Evolutionary conservation across 2,888 invertebrate genomes (phyloP).

Genomic region (Cephus sareptanus): DNA sequence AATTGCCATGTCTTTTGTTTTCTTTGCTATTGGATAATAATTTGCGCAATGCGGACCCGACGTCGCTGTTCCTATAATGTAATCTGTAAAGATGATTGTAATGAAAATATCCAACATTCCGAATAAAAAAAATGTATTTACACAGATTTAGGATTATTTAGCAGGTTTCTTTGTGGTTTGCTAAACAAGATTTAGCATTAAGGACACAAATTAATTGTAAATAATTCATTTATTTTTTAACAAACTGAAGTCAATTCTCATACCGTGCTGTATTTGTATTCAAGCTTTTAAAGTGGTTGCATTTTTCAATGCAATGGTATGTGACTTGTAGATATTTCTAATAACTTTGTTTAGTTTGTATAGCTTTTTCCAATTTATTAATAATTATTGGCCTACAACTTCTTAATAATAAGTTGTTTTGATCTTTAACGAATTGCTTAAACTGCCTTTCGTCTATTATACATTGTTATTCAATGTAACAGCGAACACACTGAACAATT

Average conservation of each 20-base stretch:
- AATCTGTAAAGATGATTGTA: slow-evolving; percentile 35
- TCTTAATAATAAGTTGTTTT: neutral
- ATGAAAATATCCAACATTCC: slow-evolving; percentile 37
- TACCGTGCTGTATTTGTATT: neutral
- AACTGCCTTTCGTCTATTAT: neutral
- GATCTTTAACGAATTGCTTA: neutral
- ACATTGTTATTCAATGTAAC: neutral
- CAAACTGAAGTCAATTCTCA: neutral
- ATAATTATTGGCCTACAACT: neutral
- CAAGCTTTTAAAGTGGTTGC: neutral
- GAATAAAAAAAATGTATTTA: slow-evolving; percentile 42
- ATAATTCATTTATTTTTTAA: neutral
- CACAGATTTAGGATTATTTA: slow-evolving; percentile 14
- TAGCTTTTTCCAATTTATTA: neutral
- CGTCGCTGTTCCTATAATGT: slow-evolving; percentile 41
- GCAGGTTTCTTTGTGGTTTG: neutral
- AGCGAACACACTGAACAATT: neutral
- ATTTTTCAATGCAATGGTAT: neutral
- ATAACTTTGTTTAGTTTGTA: neutral
- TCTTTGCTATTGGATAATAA: slow-evolving; percentile 5
- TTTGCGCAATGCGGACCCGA: slow-evolving; percentile 22
- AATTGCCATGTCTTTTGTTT: neutral
- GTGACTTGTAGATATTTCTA: neutral
- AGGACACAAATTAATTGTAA: neutral
- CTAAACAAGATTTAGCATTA: neutral